Evolutionary conservation across 2,888 invertebrate species (phyloP), one percentile per base, ranked within the genome.

Genomic region (Ferrisia virgata): DNA sequence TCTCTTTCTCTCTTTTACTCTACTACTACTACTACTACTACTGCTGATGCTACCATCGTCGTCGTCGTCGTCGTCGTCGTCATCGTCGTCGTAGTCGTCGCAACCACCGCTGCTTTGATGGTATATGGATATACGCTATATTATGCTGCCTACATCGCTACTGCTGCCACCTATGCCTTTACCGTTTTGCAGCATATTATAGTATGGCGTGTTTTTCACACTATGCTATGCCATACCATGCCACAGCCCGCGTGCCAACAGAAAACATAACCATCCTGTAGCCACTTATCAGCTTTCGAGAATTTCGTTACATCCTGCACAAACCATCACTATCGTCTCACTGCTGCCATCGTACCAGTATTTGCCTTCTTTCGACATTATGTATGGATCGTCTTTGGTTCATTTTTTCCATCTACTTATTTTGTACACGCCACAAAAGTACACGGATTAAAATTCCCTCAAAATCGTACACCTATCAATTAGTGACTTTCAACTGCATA

Each of bases 181-280:
- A 79, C 82, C 58, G n/a, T n/a, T n/a, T n/a, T n/a, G 76, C 78
- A 72, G 76, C 84, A 69, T 85, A 84, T 76, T 47, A 58, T 31
- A 25, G 64, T 31, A 81, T 39, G 47, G 64, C 39, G 84, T 39
- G 47, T 53, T 39, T 83, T 36, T n/a, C n/a, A n/a, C n/a, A n/a
- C n/a, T n/a, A n/a, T n/a, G n/a, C n/a, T n/a, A n/a, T n/a, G n/a
- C n/a, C n/a, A n/a, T n/a, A n/a, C n/a, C n/a, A n/a, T 43, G 43
- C 47, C 31, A n/a, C 47, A 18, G 47, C 53, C 47, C 22, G 79
- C 40, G 58, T 79, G 82, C 33, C 47, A 82, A 82, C 43, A 82
- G 82, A 82, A 82, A 82, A 72, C 82, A 82, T 82, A 82, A 82
- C 82, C 82, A 82, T 82, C 43, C 69, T 82, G 82, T 82, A 72